phyloP scores from a whole-genome alignment of 1,140 invertebrate species.

The Pinna nobilis region DNA sequence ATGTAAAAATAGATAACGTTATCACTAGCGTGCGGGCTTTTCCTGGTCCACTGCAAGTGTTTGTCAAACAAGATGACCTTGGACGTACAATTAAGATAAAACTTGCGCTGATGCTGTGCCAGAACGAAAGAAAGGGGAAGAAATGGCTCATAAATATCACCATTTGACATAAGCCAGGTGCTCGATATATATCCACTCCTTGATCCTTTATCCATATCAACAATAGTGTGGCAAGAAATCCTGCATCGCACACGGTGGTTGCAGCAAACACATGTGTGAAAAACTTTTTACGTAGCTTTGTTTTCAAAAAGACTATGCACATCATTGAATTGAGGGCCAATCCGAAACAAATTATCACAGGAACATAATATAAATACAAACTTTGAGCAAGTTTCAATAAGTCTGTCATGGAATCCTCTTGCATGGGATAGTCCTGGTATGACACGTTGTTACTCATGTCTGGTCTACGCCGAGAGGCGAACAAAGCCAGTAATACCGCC shows the following conservation, averaged over 20 bases:
- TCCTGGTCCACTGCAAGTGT: conserved; percentile 36
- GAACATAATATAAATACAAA: conserved; percentile 46
- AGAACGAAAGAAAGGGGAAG: conserved; percentile 59
- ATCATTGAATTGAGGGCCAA: conserved; percentile 33
- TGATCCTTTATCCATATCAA: conserved; percentile 55
- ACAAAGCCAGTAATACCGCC: neutral
- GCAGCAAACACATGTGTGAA: conserved; percentile 55
- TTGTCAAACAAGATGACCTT: conserved; percentile 27
- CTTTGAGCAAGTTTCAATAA: conserved; percentile 27
- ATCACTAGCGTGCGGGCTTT: conserved; percentile 46
- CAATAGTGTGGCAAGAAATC: conserved; percentile 55
- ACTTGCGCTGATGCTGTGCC: conserved; percentile 48
- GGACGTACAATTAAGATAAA: conserved; percentile 41
- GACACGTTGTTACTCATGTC: conserved; percentile 6
- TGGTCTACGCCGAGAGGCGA: neutral
- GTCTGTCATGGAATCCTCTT: conserved; percentile 21
- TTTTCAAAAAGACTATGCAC: conserved; percentile 45
- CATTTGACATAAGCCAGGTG: conserved; percentile 60
- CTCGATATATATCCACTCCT: conserved; percentile 52
- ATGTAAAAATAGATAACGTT: conserved; percentile 46
- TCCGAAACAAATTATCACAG: conserved; percentile 43
- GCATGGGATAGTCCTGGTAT: conserved; percentile 12
- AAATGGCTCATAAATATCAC: conserved; percentile 59
- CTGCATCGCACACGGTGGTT: conserved; percentile 45
- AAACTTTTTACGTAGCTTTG: conserved; percentile 52